Evolutionary conservation across 2,888 invertebrate genomes (phyloP), one percentile per base, ranked within the genome.

Genomic region (Creontiades dilutus): DNA sequence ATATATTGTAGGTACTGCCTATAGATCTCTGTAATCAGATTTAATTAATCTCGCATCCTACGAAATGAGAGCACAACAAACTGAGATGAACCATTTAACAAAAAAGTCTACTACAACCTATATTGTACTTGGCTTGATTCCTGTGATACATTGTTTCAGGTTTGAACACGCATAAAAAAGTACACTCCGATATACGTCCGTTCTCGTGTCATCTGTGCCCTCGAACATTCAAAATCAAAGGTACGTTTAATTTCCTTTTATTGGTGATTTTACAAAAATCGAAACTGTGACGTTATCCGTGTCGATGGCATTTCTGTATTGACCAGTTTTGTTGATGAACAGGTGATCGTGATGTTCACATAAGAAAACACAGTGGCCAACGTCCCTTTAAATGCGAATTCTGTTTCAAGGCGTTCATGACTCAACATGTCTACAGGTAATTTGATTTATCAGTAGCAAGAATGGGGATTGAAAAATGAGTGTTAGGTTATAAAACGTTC

Each of bases 371-470:
- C 89, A 92, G 91, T 37, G 91, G 92, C 14, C 92, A 92, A 28
- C 90, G 92, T 13, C 92, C 92, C 12, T 92, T 91, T 76, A 92
- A 92, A 61, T 92, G 92, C 89, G 92, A 92, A 82, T 92, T 91
- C 37, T 92, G 92, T 81, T 92, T 91, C 0, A 92, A 92, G 89
- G 91, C 92, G 11, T 92, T 92, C 78, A 92, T 92, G 91, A 92
- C 92, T 13, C 92, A 92, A 82, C 91, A 92, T 84, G 92, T 92
- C 16, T 91, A 92, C 52, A 88, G 88, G 88, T 88, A 19, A 88
- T 52, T 52, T 52, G 3, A 48, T 2, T 37, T 2, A 37, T 4
- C 3, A 7, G 37, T 7, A 37, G 37, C 3, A 37, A 4, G 37
- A 37, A 7, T 37, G 37, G 37, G 37, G 37, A 37, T 37, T 37